These are phyloP conservation scores for Lissonota sp. DNA, from an alignment of 2,888 invertebrate species.

Conservation along the genomic window DNA sequence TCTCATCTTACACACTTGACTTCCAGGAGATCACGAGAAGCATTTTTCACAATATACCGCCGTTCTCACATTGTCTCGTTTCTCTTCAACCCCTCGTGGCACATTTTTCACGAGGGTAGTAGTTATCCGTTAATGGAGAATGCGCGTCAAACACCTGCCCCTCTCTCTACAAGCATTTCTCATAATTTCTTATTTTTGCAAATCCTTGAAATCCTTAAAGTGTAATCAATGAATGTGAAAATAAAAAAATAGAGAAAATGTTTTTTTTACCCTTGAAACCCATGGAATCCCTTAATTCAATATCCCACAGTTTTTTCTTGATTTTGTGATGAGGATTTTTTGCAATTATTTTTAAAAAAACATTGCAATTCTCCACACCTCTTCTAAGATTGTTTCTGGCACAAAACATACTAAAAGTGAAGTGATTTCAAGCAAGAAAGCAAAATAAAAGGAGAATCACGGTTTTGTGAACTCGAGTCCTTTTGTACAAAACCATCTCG, in stretches of 20 bases:
- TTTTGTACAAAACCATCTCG: slow-evolving; percentile 10
- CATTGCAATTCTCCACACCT: too few species aligned
- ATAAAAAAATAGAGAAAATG: not conserved
- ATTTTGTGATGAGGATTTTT: too few species aligned
- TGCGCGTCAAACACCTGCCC: slow-evolving; percentile 30
- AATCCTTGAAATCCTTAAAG: not conserved
- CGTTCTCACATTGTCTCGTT: slow-evolving; percentile 11
- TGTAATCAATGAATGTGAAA: not conserved
- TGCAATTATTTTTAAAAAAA: too few species aligned
- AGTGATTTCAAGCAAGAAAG: too few species aligned
- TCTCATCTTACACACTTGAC: slow-evolving; percentile 44
- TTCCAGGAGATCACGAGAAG: not conserved
- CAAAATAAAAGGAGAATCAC: too few species aligned
- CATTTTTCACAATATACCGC: slow-evolving; percentile 50
- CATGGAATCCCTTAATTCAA: too few species aligned
- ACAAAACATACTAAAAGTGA: too few species aligned
- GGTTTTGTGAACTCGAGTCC: too few species aligned
- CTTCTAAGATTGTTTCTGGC: too few species aligned
- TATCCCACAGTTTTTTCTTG: too few species aligned
- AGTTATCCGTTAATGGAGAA: slow-evolving; percentile 34
- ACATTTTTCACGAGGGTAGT: slow-evolving; percentile 1
- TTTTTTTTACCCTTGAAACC: too few species aligned
- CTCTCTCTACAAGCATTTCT: slow-evolving; percentile 16
- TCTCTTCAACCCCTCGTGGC: not conserved
- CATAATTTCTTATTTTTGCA: slow-evolving; percentile 13